Base-by-base conservation (phyloP, 2,113 vertebrate species). In the Pampusana beccarii region DNA sequence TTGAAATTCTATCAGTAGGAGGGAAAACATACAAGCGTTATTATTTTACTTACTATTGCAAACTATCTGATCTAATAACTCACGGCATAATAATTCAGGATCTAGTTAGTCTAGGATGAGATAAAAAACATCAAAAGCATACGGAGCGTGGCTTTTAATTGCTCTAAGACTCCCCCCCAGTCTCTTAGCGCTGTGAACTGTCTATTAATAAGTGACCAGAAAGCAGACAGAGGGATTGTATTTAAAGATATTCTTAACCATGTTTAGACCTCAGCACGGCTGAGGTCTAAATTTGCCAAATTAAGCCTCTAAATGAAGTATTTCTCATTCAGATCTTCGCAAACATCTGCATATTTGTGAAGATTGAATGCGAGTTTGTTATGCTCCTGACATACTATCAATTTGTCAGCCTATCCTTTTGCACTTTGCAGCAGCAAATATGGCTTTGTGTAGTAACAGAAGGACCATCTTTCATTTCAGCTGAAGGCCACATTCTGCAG, bases 361-460 rank as follows among this genome's bases (percentile, higher is more conserved):
- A 95, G 87, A 90, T 5, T 46, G 36, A 95, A 80, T 54, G 84
- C 46, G 77, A 94, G 73, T 85, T 73, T 88, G 53, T 75, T 85
- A 70, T 1, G 14, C 80, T 93, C 92, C 95, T 93, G 93, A 88
- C 90, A 91, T 57, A 56, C 86, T 96, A 95, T 84, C 95, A 96
- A 83, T 93, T 95, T 97, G 87, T 83, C 67, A 97, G 88, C 82
- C 84, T 96, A 87, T 96, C 93, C 79, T 97, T 97, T 95, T 97
- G 95, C 97, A 94, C 96, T 96, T 97, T 95, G 90, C 87, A 96
- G 95, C 92, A 92, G 83, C 92, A 95, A 97, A 96, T 95, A 92
- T 95, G 96, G 94, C 86, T 97, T 95, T 95, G 96, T 94, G 94
- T 93, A 96, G 93, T 95, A 97, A 95, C 93, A 97, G 96, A 97